Evolutionary conservation across 1,140 invertebrate genomes (phyloP).

Genomic region (Thereuonema tuberculata): DNA sequence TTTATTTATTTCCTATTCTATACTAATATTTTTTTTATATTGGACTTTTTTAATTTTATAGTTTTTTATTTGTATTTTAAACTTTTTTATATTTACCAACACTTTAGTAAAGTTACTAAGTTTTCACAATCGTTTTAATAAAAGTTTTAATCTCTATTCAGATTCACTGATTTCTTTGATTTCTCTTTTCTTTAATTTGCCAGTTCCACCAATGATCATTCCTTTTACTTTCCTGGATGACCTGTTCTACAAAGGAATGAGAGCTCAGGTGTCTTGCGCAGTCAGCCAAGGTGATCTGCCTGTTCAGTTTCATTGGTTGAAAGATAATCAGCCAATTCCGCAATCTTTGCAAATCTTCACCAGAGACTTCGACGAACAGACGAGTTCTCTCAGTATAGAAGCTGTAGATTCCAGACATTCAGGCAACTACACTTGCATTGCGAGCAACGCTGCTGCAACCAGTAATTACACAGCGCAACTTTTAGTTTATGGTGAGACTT

Average conservation of each 20-base stretch:
- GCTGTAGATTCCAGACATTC: conserved; percentile 54
- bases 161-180: too few relatives aligned
- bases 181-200: background rate
- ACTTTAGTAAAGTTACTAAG: too few relatives aligned
- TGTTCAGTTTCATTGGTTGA: conserved; percentile 60
- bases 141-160: too few relatives aligned
- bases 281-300: conserved; percentile 88
- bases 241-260: conserved; percentile 34
- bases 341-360: conserved; percentile 24
- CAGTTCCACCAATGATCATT: conserved; percentile 39
- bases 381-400: conserved; percentile 49
- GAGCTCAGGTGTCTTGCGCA: conserved; percentile 62
- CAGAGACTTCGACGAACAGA: conserved; percentile 23
- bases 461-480: conserved; percentile 63
- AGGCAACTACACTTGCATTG: conserved; percentile 66
- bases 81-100: too few relatives aligned
- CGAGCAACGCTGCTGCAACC: conserved; percentile 58
- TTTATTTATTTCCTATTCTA: too few relatives aligned
- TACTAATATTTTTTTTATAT: too few relatives aligned
- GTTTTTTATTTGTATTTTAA: too few relatives aligned
- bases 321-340: conserved; percentile 42
- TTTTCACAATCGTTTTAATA: too few relatives aligned
- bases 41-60: too few relatives aligned
- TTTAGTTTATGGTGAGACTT: background rate
- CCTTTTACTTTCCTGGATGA: conserved; percentile 36